These are phyloP conservation scores for Diadophis punctatus DNA, from an alignment of 2,113 vertebrate genomes.

Conservation along the genomic window DNA sequence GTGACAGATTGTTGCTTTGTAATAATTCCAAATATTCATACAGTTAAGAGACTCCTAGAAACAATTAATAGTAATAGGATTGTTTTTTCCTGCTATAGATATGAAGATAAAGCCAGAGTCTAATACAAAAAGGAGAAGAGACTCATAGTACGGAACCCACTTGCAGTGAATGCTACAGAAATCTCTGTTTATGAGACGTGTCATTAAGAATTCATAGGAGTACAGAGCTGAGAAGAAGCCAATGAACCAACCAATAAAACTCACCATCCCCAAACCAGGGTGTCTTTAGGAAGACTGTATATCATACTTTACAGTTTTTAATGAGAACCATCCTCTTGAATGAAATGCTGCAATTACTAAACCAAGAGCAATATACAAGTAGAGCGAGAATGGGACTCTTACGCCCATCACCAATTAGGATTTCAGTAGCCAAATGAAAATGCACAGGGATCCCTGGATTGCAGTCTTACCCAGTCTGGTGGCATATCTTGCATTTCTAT, in stretches of 20 bases:
- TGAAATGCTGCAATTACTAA: not conserved
- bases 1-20: not conserved
- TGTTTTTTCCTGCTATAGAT: not conserved
- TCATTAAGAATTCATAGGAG: not conserved
- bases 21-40: not conserved
- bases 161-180: not conserved
- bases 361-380: not conserved
- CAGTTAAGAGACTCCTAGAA: slow-evolving; percentile 1
- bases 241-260: not conserved
- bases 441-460: not conserved
- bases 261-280: not conserved
- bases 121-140: slow-evolving; percentile 6
- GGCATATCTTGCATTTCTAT: not conserved
- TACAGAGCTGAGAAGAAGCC: not conserved
- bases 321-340: not conserved
- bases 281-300: not conserved
- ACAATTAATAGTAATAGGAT: not conserved
- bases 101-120: slow-evolving; percentile 8
- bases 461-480: not conserved
- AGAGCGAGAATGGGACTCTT: not conserved
- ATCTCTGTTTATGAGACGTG: not conserved
- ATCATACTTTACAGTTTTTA: not conserved
- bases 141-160: not conserved
- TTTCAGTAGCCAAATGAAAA: not conserved
- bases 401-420: not conserved